phyloP scores from a whole-genome alignment of 1,140 invertebrate genomes.

The Asobara japonica region DNA sequence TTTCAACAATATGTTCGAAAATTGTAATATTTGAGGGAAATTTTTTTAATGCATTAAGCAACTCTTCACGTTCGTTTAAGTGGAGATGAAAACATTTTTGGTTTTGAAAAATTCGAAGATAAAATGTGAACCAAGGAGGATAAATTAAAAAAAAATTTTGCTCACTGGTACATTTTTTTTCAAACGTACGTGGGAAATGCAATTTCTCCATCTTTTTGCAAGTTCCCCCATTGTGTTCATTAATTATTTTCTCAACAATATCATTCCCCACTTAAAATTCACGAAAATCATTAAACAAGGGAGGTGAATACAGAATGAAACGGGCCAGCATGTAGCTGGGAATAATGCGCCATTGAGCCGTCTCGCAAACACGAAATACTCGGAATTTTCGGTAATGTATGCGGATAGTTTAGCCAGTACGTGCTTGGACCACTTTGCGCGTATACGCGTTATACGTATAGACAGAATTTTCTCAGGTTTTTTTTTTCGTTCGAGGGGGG shows the following conservation, averaged over 20 bases:
- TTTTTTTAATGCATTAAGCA: too few species aligned
- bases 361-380: conserved; percentile 13
- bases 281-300: background rate
- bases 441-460: conserved; percentile 4
- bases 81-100: too few species aligned
- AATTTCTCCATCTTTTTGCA: too few species aligned
- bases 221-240: too few species aligned
- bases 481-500: background rate
- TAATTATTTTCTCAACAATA: background rate
- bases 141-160: too few species aligned
- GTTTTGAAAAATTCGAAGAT: too few species aligned
- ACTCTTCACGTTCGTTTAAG: too few species aligned
- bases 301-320: background rate
- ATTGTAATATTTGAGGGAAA: too few species aligned
- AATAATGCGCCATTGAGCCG: conserved; percentile 10
- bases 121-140: too few species aligned
- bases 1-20: too few species aligned
- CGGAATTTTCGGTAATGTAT: conserved; percentile 24
- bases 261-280: background rate
- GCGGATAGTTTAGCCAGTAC: conserved; percentile 28
- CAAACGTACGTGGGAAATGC: too few species aligned
- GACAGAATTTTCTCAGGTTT: background rate
- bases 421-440: conserved; percentile 10
- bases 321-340: background rate
- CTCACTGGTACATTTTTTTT: too few species aligned